A percentile compares a stretch with the other conserved stretches of the same genome.
These are phyloP conservation scores for Callosobruchus maculatus DNA, from an alignment of 2,888 invertebrate species.

Conservation along the genomic window DNA sequence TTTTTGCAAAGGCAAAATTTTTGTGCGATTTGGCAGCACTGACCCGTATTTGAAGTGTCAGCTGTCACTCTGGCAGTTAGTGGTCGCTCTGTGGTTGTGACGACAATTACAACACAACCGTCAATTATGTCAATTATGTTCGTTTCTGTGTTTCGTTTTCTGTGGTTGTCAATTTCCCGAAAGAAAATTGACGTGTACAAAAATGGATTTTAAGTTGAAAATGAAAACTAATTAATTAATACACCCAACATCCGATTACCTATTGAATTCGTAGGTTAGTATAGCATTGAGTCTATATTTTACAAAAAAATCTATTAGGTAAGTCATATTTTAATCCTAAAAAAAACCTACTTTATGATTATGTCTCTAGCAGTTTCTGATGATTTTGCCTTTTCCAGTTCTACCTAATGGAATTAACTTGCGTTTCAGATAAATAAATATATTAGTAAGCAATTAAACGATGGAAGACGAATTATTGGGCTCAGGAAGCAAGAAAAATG, in stretches of 20 bases:
- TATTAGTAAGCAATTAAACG: constrained; percentile 45
- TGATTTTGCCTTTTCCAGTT: not conserved
- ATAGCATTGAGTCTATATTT: not conserved
- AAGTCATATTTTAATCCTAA: not conserved
- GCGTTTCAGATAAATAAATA: not conserved
- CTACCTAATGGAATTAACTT: not conserved
- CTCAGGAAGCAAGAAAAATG: constrained; percentile 57
- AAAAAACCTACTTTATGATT: not conserved
- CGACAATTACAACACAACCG: too few relatives aligned
- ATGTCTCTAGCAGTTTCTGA: not conserved
- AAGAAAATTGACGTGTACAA: constrained; percentile 22
- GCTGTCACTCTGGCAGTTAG: too few relatives aligned
- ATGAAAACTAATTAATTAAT: constrained; percentile 6
- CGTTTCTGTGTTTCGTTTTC: too few relatives aligned
- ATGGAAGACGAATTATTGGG: constrained; percentile 66
- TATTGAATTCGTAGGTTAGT: constrained; percentile 15
- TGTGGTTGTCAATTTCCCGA: not conserved
- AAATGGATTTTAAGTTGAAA: constrained; percentile 21
- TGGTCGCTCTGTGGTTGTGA: too few relatives aligned
- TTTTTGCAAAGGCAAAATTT: too few relatives aligned
- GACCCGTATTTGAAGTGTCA: too few relatives aligned
- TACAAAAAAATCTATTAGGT: not conserved
- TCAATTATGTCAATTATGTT: too few relatives aligned
- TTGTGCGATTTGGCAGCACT: too few relatives aligned
- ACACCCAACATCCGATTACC: constrained; percentile 9